A percentile compares a stretch with the other conserved stretches of the same genome.
These are phyloP conservation scores for Melipona beecheii DNA, from an alignment of 2,888 invertebrate species.

Conservation along the genomic window DNA sequence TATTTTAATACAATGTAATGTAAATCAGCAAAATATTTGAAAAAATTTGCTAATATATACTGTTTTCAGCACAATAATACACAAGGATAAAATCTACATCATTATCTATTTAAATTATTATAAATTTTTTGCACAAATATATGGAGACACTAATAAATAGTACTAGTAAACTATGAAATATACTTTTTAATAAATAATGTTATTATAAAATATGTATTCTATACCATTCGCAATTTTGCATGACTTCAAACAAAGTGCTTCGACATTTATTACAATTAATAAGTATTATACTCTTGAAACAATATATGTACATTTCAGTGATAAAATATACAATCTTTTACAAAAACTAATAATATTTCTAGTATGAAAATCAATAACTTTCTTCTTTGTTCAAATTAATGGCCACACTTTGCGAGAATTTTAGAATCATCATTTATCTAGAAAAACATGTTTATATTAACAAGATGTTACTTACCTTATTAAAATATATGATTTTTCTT, in stretches of 20 bases:
- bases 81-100: background rate
- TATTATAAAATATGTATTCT: background rate
- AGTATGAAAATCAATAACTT: slow-evolving; percentile 52
- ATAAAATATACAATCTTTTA: background rate
- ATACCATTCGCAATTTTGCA: slow-evolving; percentile 9
- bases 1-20: background rate
- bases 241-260: slow-evolving; percentile 4
- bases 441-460: slow-evolving; percentile 12
- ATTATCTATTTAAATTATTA: background rate
- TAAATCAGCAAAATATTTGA: background rate
- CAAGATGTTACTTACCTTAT: slow-evolving; percentile 35
- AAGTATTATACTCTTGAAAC: slow-evolving; percentile 13
- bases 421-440: slow-evolving; percentile 15
- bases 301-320: background rate
- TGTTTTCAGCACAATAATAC: background rate
- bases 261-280: slow-evolving; percentile 3
- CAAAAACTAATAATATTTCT: slow-evolving; percentile 14
- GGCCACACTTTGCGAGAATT: slow-evolving; percentile 40
- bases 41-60: background rate
- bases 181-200: background rate
- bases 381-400: slow-evolving; percentile 49
- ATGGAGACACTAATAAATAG: background rate
- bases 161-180: background rate
- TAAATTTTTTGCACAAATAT: background rate
- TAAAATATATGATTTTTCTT: background rate